phyloP scores from a whole-genome alignment of 2,113 vertebrate species.

The Rhabdornis inornatus region DNA sequence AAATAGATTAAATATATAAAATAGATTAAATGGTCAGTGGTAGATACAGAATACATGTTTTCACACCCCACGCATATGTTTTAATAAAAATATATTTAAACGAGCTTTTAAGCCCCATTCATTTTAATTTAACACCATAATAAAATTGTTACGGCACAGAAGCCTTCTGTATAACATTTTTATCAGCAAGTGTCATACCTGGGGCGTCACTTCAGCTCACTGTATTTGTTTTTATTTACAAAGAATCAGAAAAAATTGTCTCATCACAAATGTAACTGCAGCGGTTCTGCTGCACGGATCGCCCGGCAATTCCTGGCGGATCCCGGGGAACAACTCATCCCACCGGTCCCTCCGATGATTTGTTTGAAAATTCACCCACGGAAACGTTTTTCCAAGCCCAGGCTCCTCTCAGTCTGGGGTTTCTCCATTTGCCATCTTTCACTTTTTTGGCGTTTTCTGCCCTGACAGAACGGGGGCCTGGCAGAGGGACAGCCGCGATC shows the following conservation, averaged over 20 bases:
- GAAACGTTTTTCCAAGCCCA: not conserved
- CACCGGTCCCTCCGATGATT: not conserved
- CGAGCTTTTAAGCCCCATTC: not conserved
- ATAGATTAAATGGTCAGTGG: too few species aligned
- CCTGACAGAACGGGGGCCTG: not conserved
- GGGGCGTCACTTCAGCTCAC: too few species aligned
- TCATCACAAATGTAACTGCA: accelerated
- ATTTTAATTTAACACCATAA: not conserved
- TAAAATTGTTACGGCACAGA: not conserved
- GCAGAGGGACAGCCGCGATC: accelerated
- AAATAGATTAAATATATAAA: not conserved
- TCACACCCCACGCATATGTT: not conserved
- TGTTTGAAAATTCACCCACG: accelerated
- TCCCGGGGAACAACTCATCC: not conserved
- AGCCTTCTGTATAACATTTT: not conserved
- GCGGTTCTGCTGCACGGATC: too few species aligned
- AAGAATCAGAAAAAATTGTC: accelerated
- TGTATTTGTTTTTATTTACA: not conserved
- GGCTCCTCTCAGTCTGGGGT: not conserved
- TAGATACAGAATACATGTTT: not conserved
- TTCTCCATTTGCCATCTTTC: not conserved
- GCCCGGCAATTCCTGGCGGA: not conserved
- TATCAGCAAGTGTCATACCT: not conserved
- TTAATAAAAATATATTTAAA: not conserved
- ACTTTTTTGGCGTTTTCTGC: not conserved